Evolutionary conservation across 2,113 vertebrate species (phyloP).

Genomic region (Phylloscopus trochiloides): DNA sequence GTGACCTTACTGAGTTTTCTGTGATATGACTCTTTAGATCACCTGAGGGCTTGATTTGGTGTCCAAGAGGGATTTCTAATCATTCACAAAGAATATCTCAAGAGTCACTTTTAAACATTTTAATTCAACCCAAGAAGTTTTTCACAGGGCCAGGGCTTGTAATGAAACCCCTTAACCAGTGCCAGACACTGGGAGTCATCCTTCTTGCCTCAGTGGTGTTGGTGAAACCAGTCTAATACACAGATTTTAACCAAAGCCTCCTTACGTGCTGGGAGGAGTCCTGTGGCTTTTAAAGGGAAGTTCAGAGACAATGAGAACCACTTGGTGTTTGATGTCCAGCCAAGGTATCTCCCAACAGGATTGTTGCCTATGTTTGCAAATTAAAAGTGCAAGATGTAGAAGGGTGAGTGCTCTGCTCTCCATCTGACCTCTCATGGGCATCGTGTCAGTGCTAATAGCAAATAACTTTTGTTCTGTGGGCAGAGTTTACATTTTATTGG

Average conservation of each 20-base stretch:
- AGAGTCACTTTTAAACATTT: not conserved
- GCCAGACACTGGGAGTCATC: not conserved
- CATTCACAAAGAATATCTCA: not conserved
- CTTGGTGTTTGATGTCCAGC: not conserved
- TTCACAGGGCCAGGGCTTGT: not conserved
- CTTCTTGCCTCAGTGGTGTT: not conserved
- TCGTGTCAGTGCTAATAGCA: not conserved
- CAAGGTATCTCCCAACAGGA: not conserved
- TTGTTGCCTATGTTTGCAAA: not conserved
- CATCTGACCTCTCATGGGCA: not conserved
- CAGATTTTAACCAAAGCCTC: not conserved
- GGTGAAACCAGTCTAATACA: not conserved
- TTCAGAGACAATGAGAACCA: slow-evolving; percentile 22
- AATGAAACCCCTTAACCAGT: not conserved
- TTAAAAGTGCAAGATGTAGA: not conserved
- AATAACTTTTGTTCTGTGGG: not conserved
- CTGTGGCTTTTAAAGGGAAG: slow-evolving; percentile 9
- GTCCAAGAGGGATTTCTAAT: not conserved
- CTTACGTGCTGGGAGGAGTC: not conserved
- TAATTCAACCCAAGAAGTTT: not conserved
- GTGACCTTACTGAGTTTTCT: not conserved
- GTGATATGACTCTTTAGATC: not conserved
- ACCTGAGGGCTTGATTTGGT: not conserved
- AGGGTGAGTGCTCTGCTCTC: slow-evolving; percentile 9
- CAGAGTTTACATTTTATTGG: not conserved